A percentile compares a stretch with the other conserved stretches of the same genome.
phyloP scores from a whole-genome alignment of 2,888 invertebrate species.

The Seira ritae region DNA sequence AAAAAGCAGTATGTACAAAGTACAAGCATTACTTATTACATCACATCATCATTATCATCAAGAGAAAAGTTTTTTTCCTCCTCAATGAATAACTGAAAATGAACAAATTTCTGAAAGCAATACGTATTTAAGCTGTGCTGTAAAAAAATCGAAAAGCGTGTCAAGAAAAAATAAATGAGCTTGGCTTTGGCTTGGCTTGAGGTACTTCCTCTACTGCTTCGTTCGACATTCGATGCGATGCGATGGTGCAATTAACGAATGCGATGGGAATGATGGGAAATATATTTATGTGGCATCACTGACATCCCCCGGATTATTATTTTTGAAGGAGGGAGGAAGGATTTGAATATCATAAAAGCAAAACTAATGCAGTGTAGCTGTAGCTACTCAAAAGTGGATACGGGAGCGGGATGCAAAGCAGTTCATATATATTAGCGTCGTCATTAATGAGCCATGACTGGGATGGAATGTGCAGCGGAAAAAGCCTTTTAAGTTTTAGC shows the following conservation, averaged over 20 bases:
- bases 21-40: too few species aligned
- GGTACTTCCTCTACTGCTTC: background rate
- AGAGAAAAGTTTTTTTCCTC: too few species aligned
- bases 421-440: slow-evolving; percentile 23
- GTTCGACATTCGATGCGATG: background rate
- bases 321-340: too few species aligned
- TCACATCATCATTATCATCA: background rate
- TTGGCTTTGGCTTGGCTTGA: background rate
- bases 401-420: background rate
- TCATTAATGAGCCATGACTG: slow-evolving; percentile 50
- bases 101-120: background rate
- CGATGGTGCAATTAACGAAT: slow-evolving; percentile 17
- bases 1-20: too few species aligned
- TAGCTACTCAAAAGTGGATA: too few species aligned
- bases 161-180: background rate
- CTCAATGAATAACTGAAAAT: too few species aligned
- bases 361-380: too few species aligned
- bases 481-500: background rate
- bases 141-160: background rate
- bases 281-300: slow-evolving; percentile 34
- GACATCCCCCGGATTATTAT: background rate
- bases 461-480: background rate
- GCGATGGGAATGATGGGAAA: slow-evolving; percentile 29
- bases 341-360: background rate
- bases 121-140: too few species aligned